phyloP scores from a whole-genome alignment of 2,888 invertebrate species.

The Orthosia gothica region DNA sequence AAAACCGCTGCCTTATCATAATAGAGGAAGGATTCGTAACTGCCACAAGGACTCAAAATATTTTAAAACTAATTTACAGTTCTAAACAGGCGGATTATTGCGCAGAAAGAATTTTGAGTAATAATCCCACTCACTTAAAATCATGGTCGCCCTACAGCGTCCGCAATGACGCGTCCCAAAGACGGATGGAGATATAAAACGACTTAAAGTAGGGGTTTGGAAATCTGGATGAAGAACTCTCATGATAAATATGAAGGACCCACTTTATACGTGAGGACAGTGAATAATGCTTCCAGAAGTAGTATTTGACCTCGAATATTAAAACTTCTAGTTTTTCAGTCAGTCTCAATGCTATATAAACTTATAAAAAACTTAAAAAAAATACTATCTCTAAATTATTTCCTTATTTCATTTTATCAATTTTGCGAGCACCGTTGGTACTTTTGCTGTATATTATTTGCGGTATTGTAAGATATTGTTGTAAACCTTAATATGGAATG shows the following conservation, averaged over 20 bases:
- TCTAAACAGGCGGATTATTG: background rate
- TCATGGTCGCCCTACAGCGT: slow-evolving; percentile 36
- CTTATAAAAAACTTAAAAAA: too few species aligned
- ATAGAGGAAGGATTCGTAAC: too few species aligned
- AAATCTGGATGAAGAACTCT: slow-evolving; percentile 53
- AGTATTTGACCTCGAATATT: background rate
- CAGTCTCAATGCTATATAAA: background rate
- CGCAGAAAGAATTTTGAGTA: background rate
- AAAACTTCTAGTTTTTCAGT: background rate
- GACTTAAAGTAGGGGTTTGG: slow-evolving; percentile 63
- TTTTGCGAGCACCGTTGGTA: too few species aligned
- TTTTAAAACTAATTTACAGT: background rate
- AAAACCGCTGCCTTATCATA: too few species aligned
- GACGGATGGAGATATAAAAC: slow-evolving; percentile 72
- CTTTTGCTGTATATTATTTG: too few species aligned
- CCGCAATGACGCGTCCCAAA: slow-evolving; percentile 50
- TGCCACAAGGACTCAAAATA: background rate
- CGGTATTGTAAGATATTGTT: background rate
- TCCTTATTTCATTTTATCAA: background rate
- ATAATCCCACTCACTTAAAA: background rate
- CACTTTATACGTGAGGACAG: slow-evolving; percentile 15
- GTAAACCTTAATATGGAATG: background rate
- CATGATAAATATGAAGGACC: slow-evolving; percentile 31
- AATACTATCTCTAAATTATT: background rate
- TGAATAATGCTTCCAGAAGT: background rate